These are phyloP conservation scores for Brachionus asplanchnoidis DNA, from an alignment of 1,140 invertebrate genomes.

Conservation along the genomic window DNA sequence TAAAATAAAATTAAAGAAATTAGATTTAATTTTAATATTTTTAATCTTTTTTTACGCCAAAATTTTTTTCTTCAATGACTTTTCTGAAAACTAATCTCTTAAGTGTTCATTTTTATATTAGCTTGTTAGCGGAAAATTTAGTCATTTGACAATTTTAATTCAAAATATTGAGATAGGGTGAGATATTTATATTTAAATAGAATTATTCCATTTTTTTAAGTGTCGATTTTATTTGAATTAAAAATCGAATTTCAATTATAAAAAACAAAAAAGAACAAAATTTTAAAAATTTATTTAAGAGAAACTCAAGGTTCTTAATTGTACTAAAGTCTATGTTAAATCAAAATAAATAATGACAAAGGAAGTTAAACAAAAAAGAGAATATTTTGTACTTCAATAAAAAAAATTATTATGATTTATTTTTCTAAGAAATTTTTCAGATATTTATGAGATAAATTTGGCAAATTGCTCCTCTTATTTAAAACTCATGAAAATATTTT, in stretches of 20 bases:
- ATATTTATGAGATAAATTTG: too few relatives aligned
- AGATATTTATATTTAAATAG: not conserved
- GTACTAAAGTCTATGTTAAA: not conserved
- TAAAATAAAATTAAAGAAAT: not conserved
- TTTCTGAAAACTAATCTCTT: not conserved
- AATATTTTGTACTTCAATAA: not conserved
- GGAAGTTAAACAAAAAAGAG: not conserved
- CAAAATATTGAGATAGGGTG: not conserved
- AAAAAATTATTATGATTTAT: not conserved
- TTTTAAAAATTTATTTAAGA: not conserved
- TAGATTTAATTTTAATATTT: not conserved
- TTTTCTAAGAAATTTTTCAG: not conserved
- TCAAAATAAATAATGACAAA: not conserved
- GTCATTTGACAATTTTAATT: not conserved
- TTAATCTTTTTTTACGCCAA: not conserved
- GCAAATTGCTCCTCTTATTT: too few relatives aligned
- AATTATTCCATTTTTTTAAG: not conserved
- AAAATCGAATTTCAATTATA: not conserved
- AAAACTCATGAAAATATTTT: not conserved
- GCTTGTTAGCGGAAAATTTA: not conserved
- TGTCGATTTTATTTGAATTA: not conserved
- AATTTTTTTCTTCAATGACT: too few relatives aligned
- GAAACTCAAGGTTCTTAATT: not conserved
- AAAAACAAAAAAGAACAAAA: not conserved
- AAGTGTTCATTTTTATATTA: not conserved